Conservation (phyloP, 1,140 invertebrate genomes). For the Berghia stephanieae region DNA sequence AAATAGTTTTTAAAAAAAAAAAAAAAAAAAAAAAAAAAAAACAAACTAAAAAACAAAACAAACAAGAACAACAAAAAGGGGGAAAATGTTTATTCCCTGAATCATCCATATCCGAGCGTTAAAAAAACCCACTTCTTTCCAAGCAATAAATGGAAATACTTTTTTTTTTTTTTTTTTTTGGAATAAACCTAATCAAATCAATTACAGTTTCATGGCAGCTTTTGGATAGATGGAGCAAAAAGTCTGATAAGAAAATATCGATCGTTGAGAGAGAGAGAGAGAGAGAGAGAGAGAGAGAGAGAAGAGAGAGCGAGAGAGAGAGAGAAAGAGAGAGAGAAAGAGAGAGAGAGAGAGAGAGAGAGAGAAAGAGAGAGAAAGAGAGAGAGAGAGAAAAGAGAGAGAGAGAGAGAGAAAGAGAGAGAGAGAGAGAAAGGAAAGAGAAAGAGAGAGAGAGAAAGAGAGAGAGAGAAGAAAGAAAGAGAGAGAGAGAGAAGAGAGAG, state of each 20-base stretch:
- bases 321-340: conserved; percentile 17
- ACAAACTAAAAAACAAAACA: too few relatives aligned
- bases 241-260: not conserved
- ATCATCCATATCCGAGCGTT: not conserved
- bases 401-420: not conserved
- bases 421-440: not conserved
- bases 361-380: conserved; percentile 2
- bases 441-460: not conserved
- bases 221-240: not conserved
- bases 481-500: not conserved
- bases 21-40: not conserved
- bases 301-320: conserved; percentile 22
- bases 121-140: not conserved
- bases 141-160: not conserved
- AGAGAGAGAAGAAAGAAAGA: conserved; percentile 14
- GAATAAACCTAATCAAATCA: not conserved
- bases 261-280: conserved; percentile 33
- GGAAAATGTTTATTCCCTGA: not conserved
- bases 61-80: too few relatives aligned
- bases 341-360: conserved; percentile 4
- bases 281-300: conserved; percentile 34
- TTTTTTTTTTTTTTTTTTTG: not conserved
- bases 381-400: not conserved
- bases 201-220: not conserved
- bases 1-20: not conserved